phyloP scores from a whole-genome alignment of 1,140 invertebrate species.

The Belonocnema kinseyi region DNA sequence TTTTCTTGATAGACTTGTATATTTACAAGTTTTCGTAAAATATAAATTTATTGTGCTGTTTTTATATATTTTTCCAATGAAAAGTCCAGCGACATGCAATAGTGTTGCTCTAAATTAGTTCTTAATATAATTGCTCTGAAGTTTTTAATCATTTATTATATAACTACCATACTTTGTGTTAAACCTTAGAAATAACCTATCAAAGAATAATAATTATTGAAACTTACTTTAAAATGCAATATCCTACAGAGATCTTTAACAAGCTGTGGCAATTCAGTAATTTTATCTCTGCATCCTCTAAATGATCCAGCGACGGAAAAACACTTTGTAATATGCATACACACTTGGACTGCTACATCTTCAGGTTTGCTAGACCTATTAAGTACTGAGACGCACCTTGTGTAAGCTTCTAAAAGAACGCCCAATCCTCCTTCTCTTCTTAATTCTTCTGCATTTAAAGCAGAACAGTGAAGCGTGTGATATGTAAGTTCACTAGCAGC shows the following conservation, averaged over 20 bases:
- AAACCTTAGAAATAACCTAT: background rate
- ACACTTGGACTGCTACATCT: conserved; percentile 94
- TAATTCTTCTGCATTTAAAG: conserved; percentile 98
- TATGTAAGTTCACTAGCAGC: conserved; percentile 96
- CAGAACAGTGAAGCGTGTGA: conserved; percentile 97
- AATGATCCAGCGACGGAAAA: conserved; percentile 97
- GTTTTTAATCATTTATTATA: too few relatives aligned
- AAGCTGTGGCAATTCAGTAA: conserved; percentile 90
- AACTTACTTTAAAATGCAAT: conserved; percentile 89
- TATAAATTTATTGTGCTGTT: too few relatives aligned
- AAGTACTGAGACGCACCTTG: conserved; percentile 93
- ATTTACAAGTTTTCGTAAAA: too few relatives aligned
- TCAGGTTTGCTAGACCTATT: conserved; percentile 85
- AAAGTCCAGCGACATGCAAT: too few relatives aligned
- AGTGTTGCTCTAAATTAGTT: too few relatives aligned
- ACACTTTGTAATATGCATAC: conserved; percentile 92
- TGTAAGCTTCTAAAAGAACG: conserved; percentile 90
- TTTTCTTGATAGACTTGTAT: too few relatives aligned
- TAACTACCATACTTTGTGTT: too few relatives aligned
- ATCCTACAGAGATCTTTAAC: conserved; percentile 93
- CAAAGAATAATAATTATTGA: conserved; percentile 32
- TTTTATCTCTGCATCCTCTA: conserved; percentile 90
- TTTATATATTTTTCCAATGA: too few relatives aligned
- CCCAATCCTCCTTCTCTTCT: conserved; percentile 94
- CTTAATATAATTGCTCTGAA: too few relatives aligned